phyloP scores from a whole-genome alignment of 2,888 invertebrate species.

The Xestia xanthographa region DNA sequence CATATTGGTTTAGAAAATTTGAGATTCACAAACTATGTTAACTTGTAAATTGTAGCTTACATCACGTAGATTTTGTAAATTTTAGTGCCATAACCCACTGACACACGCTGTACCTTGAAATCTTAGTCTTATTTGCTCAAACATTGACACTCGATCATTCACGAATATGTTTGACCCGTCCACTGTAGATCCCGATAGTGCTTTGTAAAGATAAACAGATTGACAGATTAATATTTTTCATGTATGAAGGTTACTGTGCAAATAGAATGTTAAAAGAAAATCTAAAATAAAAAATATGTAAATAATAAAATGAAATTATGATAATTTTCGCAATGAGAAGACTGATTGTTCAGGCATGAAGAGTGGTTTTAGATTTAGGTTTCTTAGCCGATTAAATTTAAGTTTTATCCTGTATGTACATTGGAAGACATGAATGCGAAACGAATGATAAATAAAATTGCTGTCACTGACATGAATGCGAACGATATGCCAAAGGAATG shows the following conservation, averaged over 20 bases:
- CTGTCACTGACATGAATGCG: conserved; percentile 70
- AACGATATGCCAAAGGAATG: conserved; percentile 73
- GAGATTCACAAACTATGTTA: conserved; percentile 60
- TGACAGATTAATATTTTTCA: conserved; percentile 69
- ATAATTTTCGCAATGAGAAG: conserved; percentile 90
- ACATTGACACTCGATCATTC: conserved; percentile 65
- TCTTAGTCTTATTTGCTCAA: conserved; percentile 79
- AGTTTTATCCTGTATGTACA: conserved; percentile 80
- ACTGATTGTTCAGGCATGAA: conserved; percentile 89
- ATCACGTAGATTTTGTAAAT: conserved; percentile 72
- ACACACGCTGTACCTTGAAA: conserved; percentile 72
- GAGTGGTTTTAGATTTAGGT: conserved; percentile 85
- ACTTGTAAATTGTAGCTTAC: conserved; percentile 64
- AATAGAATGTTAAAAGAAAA: conserved; percentile 73
- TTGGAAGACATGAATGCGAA: conserved; percentile 77
- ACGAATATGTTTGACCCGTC: conserved; percentile 78
- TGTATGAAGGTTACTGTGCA: conserved; percentile 74
- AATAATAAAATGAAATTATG: conserved; percentile 78
- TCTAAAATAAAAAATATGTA: conserved; percentile 80
- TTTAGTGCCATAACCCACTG: conserved; percentile 83
- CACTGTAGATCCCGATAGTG: conserved; percentile 78
- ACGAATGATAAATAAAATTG: conserved; percentile 65
- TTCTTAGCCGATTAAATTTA: conserved; percentile 84
- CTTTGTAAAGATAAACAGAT: conserved; percentile 72
- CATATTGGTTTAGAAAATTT: conserved; percentile 53